These are phyloP conservation scores for Poeciliopsis presidionis DNA, from an alignment of 2,797 vertebrate species.

Conservation along the genomic window DNA sequence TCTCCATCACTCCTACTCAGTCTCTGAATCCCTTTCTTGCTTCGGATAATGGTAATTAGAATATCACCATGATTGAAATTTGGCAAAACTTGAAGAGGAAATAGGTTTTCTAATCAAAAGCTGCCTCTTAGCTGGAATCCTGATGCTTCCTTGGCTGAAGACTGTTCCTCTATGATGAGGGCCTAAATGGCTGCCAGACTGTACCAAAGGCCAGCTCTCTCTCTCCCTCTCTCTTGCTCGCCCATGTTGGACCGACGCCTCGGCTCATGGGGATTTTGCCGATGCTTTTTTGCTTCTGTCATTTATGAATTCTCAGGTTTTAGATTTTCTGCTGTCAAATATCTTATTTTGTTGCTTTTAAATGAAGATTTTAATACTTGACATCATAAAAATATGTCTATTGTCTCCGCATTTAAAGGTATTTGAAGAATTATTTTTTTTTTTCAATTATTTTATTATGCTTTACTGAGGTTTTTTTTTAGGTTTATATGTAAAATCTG, in stretches of 20 bases:
- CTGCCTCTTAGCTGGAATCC: slow-evolving; percentile 73
- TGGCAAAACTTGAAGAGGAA: slow-evolving; percentile 78
- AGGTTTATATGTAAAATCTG: neutral
- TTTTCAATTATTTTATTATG: neutral
- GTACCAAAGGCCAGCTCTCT: slow-evolving; percentile 32
- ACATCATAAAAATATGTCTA: neutral
- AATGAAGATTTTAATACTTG: neutral
- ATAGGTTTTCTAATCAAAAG: slow-evolving; percentile 81
- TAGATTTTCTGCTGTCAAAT: neutral
- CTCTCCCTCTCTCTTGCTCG: slow-evolving; percentile 5
- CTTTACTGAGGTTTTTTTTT: neutral
- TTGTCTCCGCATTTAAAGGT: neutral
- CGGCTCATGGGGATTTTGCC: slow-evolving; percentile 9
- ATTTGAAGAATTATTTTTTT: neutral
- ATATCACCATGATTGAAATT: slow-evolving; percentile 78
- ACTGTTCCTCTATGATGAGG: slow-evolving; percentile 58
- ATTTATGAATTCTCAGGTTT: slow-evolving; percentile 10
- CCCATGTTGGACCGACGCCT: slow-evolving; percentile 12
- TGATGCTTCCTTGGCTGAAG: slow-evolving; percentile 68
- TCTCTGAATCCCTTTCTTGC: slow-evolving; percentile 37
- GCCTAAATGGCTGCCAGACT: slow-evolving; percentile 51
- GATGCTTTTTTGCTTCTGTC: slow-evolving; percentile 4
- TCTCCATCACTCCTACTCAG: slow-evolving; percentile 42
- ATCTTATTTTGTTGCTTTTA: slow-evolving; percentile 6
- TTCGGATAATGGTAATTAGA: slow-evolving; percentile 74